phyloP scores from a whole-genome alignment of 2,797 vertebrate genomes.

The Sebastiscus tertius region DNA sequence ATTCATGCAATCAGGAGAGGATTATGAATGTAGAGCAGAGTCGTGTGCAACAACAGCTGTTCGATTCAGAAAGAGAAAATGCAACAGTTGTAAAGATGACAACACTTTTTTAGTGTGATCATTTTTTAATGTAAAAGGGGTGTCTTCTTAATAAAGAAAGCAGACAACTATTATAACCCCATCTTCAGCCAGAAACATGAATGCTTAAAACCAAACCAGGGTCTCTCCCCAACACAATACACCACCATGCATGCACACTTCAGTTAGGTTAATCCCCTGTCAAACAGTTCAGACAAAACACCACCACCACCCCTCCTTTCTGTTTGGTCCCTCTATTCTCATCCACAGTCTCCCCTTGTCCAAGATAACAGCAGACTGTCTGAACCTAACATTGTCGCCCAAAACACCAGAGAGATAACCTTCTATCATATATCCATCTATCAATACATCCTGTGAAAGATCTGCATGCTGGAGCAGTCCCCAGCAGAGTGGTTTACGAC shows the following conservation, averaged over 20 bases:
- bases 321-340: neutral
- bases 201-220: slow-evolving; percentile 7
- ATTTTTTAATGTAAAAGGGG: neutral
- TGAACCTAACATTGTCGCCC: neutral
- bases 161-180: neutral
- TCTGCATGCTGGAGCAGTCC: slow-evolving; percentile 1
- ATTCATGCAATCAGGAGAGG: slow-evolving; percentile 30
- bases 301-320: neutral
- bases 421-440: neutral
- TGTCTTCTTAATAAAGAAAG: neutral
- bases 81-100: slow-evolving; percentile 33
- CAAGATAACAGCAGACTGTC: neutral
- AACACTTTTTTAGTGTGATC: neutral
- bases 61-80: slow-evolving; percentile 20
- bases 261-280: slow-evolving; percentile 40
- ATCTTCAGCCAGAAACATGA: neutral
- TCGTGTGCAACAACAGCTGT: slow-evolving; percentile 32
- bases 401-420: neutral
- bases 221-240: slow-evolving; percentile 3
- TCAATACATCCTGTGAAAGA: neutral
- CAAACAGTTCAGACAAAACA: slow-evolving; percentile 4
- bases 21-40: slow-evolving; percentile 41
- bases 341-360: neutral
- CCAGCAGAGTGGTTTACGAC: neutral
- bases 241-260: slow-evolving; percentile 36